Percentiles rank a stretch among this genome's conserved stretches.
phyloP scores from a whole-genome alignment of 1,140 invertebrate species.

The Orchesella cincta region DNA sequence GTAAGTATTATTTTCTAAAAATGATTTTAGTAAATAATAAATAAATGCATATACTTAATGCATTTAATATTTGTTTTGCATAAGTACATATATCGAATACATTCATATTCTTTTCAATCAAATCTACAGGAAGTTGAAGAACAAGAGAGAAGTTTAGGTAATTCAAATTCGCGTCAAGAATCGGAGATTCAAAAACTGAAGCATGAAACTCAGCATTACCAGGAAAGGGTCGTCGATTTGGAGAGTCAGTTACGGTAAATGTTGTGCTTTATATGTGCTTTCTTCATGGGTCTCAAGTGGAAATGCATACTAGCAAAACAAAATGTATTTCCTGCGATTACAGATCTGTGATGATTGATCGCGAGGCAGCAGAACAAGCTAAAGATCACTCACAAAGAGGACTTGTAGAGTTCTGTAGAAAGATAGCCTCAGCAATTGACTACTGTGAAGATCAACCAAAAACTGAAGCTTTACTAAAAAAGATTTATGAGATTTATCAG shows the following conservation, averaged over 20 bases:
- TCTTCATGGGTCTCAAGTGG: not conserved
- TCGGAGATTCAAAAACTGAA: constrained; percentile 70
- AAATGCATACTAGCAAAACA: not conserved
- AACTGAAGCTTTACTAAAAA: constrained; percentile 44
- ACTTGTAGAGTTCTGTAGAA: constrained; percentile 48
- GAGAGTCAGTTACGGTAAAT: constrained; percentile 65
- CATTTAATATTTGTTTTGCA: constrained; percentile 1
- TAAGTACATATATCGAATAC: not conserved
- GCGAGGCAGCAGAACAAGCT: constrained; percentile 45
- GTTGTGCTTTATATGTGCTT: too few relatives aligned
- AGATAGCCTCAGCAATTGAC: constrained; percentile 49
- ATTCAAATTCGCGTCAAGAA: constrained; percentile 67
- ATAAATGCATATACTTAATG: not conserved
- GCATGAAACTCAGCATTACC: constrained; percentile 70
- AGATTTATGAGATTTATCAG: constrained; percentile 50
- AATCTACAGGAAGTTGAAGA: constrained; percentile 73
- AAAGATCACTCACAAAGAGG: constrained; percentile 47
- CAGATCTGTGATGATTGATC: constrained; percentile 50
- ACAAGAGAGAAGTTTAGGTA: constrained; percentile 67
- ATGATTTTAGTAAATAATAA: constrained; percentile 3
- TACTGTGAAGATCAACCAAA: constrained; percentile 47
- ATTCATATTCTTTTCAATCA: constrained; percentile 41
- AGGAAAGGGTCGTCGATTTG: constrained; percentile 73
- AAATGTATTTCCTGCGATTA: too few relatives aligned
- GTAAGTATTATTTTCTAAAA: constrained; percentile 50